Conservation (phyloP, 2,888 invertebrate species). For the Diplazon laetatorius region DNA sequence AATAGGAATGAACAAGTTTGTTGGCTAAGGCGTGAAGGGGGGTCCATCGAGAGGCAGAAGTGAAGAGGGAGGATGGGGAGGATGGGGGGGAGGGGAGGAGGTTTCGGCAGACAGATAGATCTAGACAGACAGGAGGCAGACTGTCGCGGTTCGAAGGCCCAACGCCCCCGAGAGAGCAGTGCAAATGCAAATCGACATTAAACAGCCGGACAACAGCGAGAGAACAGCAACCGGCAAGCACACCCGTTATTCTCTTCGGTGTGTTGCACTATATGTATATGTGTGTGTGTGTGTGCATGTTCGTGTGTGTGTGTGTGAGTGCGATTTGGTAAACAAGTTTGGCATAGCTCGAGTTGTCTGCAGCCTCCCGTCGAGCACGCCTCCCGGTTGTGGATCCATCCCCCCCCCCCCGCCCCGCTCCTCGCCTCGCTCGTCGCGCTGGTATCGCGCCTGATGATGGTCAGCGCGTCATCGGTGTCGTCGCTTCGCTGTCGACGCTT, state of each 20-base stretch:
- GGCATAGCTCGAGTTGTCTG: slow-evolving; percentile 33
- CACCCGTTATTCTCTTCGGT: slow-evolving; percentile 57
- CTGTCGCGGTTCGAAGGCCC: slow-evolving; percentile 47
- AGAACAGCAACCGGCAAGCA: slow-evolving; percentile 32
- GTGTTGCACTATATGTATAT: slow-evolving; percentile 48
- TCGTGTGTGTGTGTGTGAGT: too few relatives aligned
- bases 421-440: too few relatives aligned
- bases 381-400: slow-evolving; percentile 2
- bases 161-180: slow-evolving; percentile 57
- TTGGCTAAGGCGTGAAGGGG: too few relatives aligned
- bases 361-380: slow-evolving; percentile 21
- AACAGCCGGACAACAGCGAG: slow-evolving; percentile 49
- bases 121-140: slow-evolving; percentile 47
- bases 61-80: slow-evolving; percentile 1
- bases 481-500: slow-evolving; percentile 20
- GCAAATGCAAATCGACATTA: slow-evolving; percentile 62
- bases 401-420: neutral
- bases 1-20: neutral
- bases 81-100: slow-evolving; percentile 13
- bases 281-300: too few relatives aligned
- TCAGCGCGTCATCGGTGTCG: slow-evolving; percentile 34
- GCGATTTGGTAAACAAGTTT: slow-evolving; percentile 60
- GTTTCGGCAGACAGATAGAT: slow-evolving; percentile 8
- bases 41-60: slow-evolving; percentile 3
- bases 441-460: too few relatives aligned